Base-by-base conservation (phyloP, 2,797 vertebrate species). In the Myoxocephalus aenaeus region DNA sequence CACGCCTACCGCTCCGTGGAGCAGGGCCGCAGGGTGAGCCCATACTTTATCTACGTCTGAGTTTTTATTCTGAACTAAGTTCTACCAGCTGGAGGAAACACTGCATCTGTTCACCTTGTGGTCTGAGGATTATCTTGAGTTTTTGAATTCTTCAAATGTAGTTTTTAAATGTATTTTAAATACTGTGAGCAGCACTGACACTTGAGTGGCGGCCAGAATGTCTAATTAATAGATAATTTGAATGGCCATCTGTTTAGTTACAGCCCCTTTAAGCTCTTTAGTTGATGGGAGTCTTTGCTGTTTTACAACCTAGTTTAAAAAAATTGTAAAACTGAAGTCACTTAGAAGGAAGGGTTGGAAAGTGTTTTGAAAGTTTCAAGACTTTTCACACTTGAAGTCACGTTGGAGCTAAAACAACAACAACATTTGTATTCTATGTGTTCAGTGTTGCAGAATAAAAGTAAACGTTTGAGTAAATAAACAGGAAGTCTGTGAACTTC, bases 1-100 rank as follows among this genome's bases (percentile, higher is more conserved):
- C 98, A 99, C 1, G 98, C 98, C 0, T 99, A 99, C 89, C 97
- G 98, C 63, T 97, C 98, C 0, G 97, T 98, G 91, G 97, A 98
- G 79, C 98, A 99, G 77, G 98, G 98, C 1, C 93, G 98, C 53
- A 92, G 98, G 96, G 98, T 99, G 83, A 86, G 38, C 32, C 32
- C 3, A 32, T 3, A 2, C 38, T 40, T 40, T 12, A 12, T 12
- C 32, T 32, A 8, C 34, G 4, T 34, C 32, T 40, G 38, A 13
- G 29, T 32, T 4, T 4, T 32, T 32, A 12, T 4, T 42, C 11
- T 42, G 11, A 14, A 5, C 13, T 9, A 3, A 10, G 9, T 38
- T 10, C 36, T 14, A 13, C 20, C 20, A 22, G 22, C 7, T 36
- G 57, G 20, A 36, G 57, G 6, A n/a, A 32, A 12, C 34, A 20